These are phyloP conservation scores for Myotis myotis DNA, from an alignment of 2,797 vertebrate genomes.

Conservation along the genomic window DNA sequence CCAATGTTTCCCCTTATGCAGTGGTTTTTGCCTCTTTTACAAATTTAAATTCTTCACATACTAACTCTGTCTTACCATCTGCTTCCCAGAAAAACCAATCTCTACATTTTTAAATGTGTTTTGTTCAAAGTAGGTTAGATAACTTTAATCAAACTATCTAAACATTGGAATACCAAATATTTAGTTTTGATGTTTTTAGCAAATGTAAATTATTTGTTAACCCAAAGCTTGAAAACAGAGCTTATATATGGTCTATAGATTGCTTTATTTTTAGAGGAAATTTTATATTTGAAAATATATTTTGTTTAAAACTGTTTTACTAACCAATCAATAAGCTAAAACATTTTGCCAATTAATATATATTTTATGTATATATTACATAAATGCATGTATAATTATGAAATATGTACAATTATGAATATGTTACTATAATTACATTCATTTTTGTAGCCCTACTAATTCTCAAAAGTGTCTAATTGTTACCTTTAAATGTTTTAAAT, in stretches of 20 bases:
- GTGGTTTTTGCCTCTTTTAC: neutral
- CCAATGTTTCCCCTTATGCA: neutral
- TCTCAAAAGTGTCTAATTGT: neutral
- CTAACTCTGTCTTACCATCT: neutral
- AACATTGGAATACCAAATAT: neutral
- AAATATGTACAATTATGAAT: neutral
- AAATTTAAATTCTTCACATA: neutral
- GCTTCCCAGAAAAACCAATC: neutral
- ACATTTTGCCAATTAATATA: too few relatives aligned
- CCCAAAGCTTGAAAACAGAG: neutral
- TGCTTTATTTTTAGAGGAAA: neutral
- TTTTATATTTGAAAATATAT: neutral
- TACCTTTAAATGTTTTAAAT: neutral
- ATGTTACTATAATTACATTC: neutral
- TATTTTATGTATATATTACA: too few relatives aligned
- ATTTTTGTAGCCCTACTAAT: neutral
- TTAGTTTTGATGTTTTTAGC: neutral
- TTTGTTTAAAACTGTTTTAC: too few relatives aligned
- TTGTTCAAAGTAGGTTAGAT: neutral
- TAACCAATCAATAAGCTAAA: too few relatives aligned
- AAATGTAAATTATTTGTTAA: neutral
- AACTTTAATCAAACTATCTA: neutral
- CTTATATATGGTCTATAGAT: neutral
- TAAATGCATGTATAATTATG: too few relatives aligned
- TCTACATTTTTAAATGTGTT: neutral